Percentiles rank a stretch among this genome's conserved stretches.
Evolutionary conservation across 2,113 vertebrate genomes (phyloP).

Genomic region (Coryphaenoides rupestris): DNA sequence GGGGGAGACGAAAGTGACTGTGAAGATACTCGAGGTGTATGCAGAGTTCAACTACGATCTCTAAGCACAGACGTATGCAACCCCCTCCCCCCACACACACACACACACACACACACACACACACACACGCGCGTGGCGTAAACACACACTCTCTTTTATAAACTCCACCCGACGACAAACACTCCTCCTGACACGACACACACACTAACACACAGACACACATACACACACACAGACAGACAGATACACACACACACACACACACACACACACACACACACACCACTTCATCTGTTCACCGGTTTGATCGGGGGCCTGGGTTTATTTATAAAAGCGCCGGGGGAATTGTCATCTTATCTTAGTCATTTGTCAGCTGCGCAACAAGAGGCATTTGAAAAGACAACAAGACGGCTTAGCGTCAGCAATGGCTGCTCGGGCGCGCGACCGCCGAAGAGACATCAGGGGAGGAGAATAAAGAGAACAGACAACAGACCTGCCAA

Average conservation of each 20-base stretch:
- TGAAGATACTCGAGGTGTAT: too few species aligned
- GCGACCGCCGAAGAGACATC: conserved; percentile 22
- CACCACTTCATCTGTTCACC: conserved; percentile 22
- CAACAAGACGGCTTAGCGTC: conserved; percentile 71
- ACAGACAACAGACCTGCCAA: not conserved
- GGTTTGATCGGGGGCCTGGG: conserved; percentile 52
- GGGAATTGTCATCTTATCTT: conserved; percentile 78
- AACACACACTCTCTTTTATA: too few species aligned
- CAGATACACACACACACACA: not conserved
- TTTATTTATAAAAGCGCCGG: conserved; percentile 76
- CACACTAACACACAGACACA: too few species aligned
- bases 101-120: too few species aligned
- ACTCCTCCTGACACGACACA: too few species aligned
- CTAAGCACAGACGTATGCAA: too few species aligned
- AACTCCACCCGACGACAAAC: too few species aligned
- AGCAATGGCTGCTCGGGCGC: conserved; percentile 59
- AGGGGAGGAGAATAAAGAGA: conserved; percentile 20
- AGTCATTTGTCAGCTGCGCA: conserved; percentile 68
- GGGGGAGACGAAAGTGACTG: conserved; percentile 1
- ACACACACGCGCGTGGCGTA: too few species aligned
- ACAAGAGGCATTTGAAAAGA: conserved; percentile 74
- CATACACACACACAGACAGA: too few species aligned
- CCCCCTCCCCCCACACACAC: too few species aligned
- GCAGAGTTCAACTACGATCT: too few species aligned
- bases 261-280: conserved; percentile 7